Base-by-base conservation (phyloP, 1,140 invertebrate genomes). In the Sinella curviseta region DNA sequence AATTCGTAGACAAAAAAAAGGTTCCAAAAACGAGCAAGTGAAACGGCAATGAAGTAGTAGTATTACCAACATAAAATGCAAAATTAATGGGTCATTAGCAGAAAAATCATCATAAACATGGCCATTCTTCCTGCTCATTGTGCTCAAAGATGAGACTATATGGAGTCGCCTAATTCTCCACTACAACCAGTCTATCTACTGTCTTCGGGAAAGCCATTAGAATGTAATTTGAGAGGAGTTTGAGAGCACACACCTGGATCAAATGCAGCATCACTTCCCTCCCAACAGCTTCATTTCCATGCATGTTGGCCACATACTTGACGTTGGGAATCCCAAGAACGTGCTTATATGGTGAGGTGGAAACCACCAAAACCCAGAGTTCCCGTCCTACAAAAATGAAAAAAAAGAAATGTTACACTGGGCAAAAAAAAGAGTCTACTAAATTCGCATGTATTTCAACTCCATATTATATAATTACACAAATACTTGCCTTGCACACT, bases 281-380 rank as follows among this genome's bases (percentile, higher is more conserved):
- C 3, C 95, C 95, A 12, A 97, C 94, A 0, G 94, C 93, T 87
- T 97, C 94, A 84, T 96, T 95, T 48, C 95, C 95, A 85, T 97
- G 95, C 87, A 97, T 96, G 86, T 96, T 96, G 60, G 92, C 95
- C 16, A 97, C 92, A 85, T 95, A 96, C 87, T 97, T 96, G 0
- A 97, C 94, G 85, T 97, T 94, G 1, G 95, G 95, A 85, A 95
- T 95, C 48, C 94, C 93, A 80, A 97, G 92, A 92, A 94, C 95
- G 86, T 95, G 95, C 86, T 94, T 94, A 86, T 93, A 93, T 0
- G 92, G 95, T 55, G 92, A 96, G 54, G 92, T 92, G 0, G 95
- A 95, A 24, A 98, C 93, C 67, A 97, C 94, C 91, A 98, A 92
- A 31, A 97, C 96, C 96, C 96, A 98, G 20, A 98, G 90, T 85